A percentile compares a stretch with the other conserved stretches of the same genome.
Conservation (phyloP, 2,797 vertebrate species). For the Micromesistius poutassou region DNA sequence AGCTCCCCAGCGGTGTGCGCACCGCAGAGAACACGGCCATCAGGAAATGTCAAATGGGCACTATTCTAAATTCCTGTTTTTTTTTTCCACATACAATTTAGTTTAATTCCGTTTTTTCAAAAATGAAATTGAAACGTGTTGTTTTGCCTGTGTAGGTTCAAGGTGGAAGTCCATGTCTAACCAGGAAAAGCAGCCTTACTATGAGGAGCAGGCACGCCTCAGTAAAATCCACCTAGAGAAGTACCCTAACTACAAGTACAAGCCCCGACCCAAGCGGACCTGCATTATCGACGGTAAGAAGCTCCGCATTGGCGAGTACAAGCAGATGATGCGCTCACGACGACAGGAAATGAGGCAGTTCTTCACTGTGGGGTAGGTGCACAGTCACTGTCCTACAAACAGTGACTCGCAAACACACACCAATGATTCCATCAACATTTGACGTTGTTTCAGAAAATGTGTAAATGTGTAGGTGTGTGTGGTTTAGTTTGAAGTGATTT, state of each 20-base stretch:
- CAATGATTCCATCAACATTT: neutral
- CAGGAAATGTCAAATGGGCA: neutral
- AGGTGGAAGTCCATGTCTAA: conserved; percentile 99
- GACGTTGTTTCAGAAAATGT: neutral
- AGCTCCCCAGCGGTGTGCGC: conserved; percentile 29
- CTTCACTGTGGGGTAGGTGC: conserved; percentile 94
- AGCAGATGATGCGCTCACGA: conserved; percentile 98
- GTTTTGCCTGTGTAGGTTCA: conserved; percentile 76
- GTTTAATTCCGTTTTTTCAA: neutral
- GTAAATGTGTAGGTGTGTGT: neutral
- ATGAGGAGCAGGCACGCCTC: conserved; percentile 97
- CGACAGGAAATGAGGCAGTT: conserved; percentile 99
- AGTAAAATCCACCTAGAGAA: conserved; percentile 99
- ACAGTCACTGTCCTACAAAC: conserved; percentile 22
- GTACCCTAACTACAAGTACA: conserved; percentile 99
- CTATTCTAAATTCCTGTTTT: neutral
- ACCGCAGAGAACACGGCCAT: neutral
- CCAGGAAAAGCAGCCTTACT: conserved; percentile 98
- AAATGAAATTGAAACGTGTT: neutral
- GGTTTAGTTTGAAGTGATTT: conserved; percentile 1
- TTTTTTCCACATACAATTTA: neutral
- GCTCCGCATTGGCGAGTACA: conserved; percentile 97
- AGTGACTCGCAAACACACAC: conserved; percentile 11
- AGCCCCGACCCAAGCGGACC: conserved; percentile 97
- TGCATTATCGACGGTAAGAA: conserved; percentile 99